A percentile compares a stretch with the other conserved stretches of the same genome.
Conservation (phyloP, 92 coral and sea anemone species). For the Bergia sp. region DNA sequence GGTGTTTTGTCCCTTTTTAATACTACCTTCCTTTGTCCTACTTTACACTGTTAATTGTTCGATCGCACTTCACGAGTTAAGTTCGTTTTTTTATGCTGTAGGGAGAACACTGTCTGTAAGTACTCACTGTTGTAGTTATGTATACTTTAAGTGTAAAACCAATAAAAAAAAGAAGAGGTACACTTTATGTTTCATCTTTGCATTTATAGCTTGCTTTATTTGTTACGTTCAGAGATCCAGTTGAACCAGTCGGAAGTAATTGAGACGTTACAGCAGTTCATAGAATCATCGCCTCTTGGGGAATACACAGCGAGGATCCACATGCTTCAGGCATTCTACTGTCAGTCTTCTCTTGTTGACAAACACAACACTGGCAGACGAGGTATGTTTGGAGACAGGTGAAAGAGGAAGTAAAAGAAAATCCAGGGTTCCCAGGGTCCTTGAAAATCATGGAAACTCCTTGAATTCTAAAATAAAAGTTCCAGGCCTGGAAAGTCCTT, state of each 20-base stretch:
- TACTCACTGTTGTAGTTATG: no score
- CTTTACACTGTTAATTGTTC: no score
- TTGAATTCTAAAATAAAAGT: no score
- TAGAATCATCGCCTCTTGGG: constrained; percentile 92
- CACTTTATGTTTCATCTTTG: neutral
- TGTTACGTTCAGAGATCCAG: neutral
- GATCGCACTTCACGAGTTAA: no score
- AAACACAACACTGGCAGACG: constrained; percentile 8
- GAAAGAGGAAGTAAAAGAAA: neutral
- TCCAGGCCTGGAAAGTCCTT: no score
- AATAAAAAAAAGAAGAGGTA: no score
- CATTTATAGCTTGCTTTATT: neutral
- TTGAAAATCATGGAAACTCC: no score
- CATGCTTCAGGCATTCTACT: constrained; percentile 76
- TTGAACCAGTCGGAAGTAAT: constrained; percentile 47
- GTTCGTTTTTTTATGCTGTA: no score
- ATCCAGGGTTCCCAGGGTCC: neutral
- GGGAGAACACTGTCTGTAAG: no score
- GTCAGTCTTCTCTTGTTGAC: constrained; percentile 58
- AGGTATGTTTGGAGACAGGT: constrained; percentile 28
- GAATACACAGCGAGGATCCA: constrained; percentile 81
- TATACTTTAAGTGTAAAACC: no score
- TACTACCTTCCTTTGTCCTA: no score
- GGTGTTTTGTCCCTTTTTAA: no score
- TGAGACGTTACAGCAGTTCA: constrained; percentile 80